Conservation (phyloP, 2,888 invertebrate genomes). For the Synergus umbraculus region DNA sequence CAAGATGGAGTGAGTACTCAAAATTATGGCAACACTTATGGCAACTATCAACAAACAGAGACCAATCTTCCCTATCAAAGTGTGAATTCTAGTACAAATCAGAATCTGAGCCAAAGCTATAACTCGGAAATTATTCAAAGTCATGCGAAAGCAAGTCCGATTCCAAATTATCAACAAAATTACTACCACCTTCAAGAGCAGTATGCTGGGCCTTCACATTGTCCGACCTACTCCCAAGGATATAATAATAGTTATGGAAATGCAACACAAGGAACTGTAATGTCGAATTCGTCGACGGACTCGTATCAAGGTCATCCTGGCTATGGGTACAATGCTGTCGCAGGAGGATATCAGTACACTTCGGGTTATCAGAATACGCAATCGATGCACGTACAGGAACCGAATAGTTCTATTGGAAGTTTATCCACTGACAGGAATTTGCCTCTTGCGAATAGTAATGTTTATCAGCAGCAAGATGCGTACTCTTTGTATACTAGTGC, state of each 20-base stretch:
- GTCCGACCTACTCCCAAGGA: constrained; percentile 59
- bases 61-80: constrained; percentile 59
- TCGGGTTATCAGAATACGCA: constrained; percentile 81
- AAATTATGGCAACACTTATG: constrained; percentile 58
- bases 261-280: constrained; percentile 39
- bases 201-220: constrained; percentile 58
- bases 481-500: constrained; percentile 70
- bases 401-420: constrained; percentile 6
- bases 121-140: constrained; percentile 72
- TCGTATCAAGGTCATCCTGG: constrained; percentile 81
- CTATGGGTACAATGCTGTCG: constrained; percentile 80
- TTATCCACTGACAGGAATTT: neutral
- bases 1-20: neutral
- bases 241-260: constrained; percentile 60
- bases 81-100: constrained; percentile 67
- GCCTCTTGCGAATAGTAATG: constrained; percentile 31
- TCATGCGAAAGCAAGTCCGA: constrained; percentile 65
- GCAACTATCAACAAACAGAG: constrained; percentile 59
- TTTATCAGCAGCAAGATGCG: constrained; percentile 55
- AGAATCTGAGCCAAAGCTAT: constrained; percentile 41
- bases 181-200: constrained; percentile 61
- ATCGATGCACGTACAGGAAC: constrained; percentile 51
- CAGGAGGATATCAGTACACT: constrained; percentile 81
- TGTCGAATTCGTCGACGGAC: constrained; percentile 54
- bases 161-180: constrained; percentile 58